Evolutionary conservation across 2,888 invertebrate genomes (phyloP), one percentile per base, ranked within the genome.

Genomic region (Nysson spinosus): DNA sequence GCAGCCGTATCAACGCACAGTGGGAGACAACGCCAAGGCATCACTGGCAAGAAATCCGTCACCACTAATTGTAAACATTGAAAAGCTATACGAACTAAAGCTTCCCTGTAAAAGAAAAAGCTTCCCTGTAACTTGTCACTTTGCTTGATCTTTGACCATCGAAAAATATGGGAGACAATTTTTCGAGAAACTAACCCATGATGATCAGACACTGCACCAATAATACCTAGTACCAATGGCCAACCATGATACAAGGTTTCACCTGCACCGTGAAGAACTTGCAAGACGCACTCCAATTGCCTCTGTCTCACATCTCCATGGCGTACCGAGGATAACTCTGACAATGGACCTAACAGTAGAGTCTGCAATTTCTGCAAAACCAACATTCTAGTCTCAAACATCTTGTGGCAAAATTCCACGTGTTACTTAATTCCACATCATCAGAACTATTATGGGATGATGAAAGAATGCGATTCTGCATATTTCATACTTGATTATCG

Each of bases 51-150:
- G 87, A 97, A 95, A 88, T 99, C 98, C 0, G 98, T 97, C 16
- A 97, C 95, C 49, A 98, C 96, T 72, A 98, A 90, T 87, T 98
- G 98, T 44, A 98, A 91, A 88, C 98, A 97, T 87, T 98, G 97
- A 89, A 98, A 99, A 47, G 98, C 98, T 57, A 96, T 94, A 28
- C 97, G 92, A 76, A 98, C 95, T 75, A 98, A 89, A 81, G 94
- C 94, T 88, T 98, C 97, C 57, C 95, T 95, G 66, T 43, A 75
- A 61, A 77, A 49, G n/a, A n/a, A n/a, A n/a, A n/a, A n/a, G n/a
- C n/a, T n/a, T n/a, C n/a, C n/a, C n/a, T n/a, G n/a, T n/a, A n/a
- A n/a, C n/a, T n/a, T n/a, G n/a, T n/a, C n/a, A n/a, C n/a, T n/a
- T n/a, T n/a, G n/a, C n/a, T n/a, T n/a, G n/a, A n/a, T n/a, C n/a